These are phyloP conservation scores for Danio rerio DNA, from an alignment of 2,113 vertebrate genomes.

Conservation along the genomic window GRCz12tu NC_133185.1:22571001-22571500, in stretches of 20 bases:
- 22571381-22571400: no score
- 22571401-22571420: no score
- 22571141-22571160: conserved; percentile 95
- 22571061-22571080: conserved; percentile 88
- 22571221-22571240: conserved; percentile 91
- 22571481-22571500: no score
- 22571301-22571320: conserved; percentile 88
- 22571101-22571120: conserved; percentile 95
- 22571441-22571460: no score
- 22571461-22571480: no score
- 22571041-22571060: background rate
- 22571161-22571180: conserved; percentile 90
- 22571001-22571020: conserved; percentile 63
- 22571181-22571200: conserved; percentile 93
- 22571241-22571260: conserved; percentile 97
- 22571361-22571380: background rate
- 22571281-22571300: conserved; percentile 80
- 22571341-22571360: background rate
- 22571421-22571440: no score
- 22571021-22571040: conserved; percentile 22
- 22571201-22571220: conserved; percentile 93
- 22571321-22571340: conserved; percentile 93
- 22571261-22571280: conserved; percentile 87
- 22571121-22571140: conserved; percentile 99
- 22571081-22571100: conserved; percentile 94